Conservation (phyloP, 1,140 invertebrate genomes). For the Heliothis virescens region DNA sequence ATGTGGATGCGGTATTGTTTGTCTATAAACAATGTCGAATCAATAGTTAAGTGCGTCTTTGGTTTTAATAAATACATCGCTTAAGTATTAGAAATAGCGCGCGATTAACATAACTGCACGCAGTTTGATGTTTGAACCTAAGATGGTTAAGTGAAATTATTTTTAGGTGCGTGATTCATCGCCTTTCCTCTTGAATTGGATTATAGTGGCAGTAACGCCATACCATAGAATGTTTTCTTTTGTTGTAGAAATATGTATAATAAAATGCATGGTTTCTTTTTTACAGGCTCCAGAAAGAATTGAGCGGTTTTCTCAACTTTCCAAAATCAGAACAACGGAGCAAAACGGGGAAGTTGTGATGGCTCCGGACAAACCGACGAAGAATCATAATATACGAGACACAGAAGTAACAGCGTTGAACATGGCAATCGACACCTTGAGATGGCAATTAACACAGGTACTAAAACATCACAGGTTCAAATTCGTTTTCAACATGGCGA, state of each 20-base stretch:
- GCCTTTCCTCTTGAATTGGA: conserved; percentile 55
- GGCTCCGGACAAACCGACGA: conserved; percentile 65
- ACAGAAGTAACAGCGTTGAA: conserved; percentile 90
- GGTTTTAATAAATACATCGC: background rate
- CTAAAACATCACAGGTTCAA: conserved; percentile 1
- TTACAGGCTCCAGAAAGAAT: conserved; percentile 80
- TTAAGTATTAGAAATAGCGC: background rate
- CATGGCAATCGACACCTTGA: conserved; percentile 91
- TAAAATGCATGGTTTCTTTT: conserved; percentile 56
- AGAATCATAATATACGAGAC: conserved; percentile 63
- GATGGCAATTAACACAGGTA: conserved; percentile 94
- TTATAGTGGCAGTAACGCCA: conserved; percentile 59
- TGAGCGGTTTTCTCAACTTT: conserved; percentile 75
- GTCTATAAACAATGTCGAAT: conserved; percentile 15
- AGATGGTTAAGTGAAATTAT: conserved; percentile 64
- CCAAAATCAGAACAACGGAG: conserved; percentile 66
- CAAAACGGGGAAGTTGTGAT: conserved; percentile 67
- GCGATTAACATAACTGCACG: conserved; percentile 54
- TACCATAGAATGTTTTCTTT: conserved; percentile 57
- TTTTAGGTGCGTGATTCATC: conserved; percentile 55
- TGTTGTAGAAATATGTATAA: conserved; percentile 1
- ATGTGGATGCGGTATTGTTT: conserved; percentile 25
- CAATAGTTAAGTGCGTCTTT: conserved; percentile 19
- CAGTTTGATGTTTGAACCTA: conserved; percentile 48
- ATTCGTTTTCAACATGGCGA: conserved; percentile 17